Conservation (phyloP, 1,140 invertebrate genomes). For the Diabrotica virgifera region DNA sequence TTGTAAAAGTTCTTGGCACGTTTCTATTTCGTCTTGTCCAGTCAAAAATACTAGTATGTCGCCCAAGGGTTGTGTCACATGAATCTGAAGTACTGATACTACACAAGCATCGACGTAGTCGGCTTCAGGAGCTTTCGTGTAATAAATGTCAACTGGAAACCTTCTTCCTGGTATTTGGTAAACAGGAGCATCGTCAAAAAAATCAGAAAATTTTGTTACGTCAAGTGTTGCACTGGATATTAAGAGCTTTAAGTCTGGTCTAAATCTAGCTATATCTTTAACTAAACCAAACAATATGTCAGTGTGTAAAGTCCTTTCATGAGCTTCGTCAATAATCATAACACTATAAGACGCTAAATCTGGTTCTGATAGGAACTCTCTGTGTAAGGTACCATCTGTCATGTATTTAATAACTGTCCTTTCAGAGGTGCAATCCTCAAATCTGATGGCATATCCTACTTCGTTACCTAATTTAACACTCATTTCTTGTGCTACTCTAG, state of each 20-base stretch:
- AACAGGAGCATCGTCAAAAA: slow-evolving; percentile 98
- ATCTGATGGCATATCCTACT: slow-evolving; percentile 98
- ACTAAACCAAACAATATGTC: slow-evolving; percentile 98
- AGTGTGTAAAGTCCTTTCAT: slow-evolving; percentile 96
- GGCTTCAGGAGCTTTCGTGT: slow-evolving; percentile 98
- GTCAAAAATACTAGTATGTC: slow-evolving; percentile 97
- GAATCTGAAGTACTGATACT: slow-evolving; percentile 96
- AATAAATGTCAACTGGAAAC: slow-evolving; percentile 95
- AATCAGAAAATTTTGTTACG: slow-evolving; percentile 96
- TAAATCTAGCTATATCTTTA: slow-evolving; percentile 95
- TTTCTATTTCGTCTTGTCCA: slow-evolving; percentile 95
- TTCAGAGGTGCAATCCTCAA: slow-evolving; percentile 98
- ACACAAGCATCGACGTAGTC: slow-evolving; percentile 98
- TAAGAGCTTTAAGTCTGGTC: slow-evolving; percentile 91
- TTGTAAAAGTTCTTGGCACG: slow-evolving; percentile 88
- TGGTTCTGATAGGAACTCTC: slow-evolving; percentile 97
- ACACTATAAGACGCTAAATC: slow-evolving; percentile 93
- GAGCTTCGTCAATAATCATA: slow-evolving; percentile 99
- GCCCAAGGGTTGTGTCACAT: slow-evolving; percentile 91
- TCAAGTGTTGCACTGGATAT: slow-evolving; percentile 98
- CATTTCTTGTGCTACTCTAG: slow-evolving; percentile 99
- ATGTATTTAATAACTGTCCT: slow-evolving; percentile 99
- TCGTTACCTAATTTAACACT: slow-evolving; percentile 96
- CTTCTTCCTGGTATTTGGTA: slow-evolving; percentile 91
- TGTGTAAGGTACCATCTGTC: slow-evolving; percentile 97